A percentile compares a stretch with the other conserved stretches of the same genome.
Conservation (phyloP, 1,140 invertebrate genomes). For the Dendrolimus kikuchii region DNA sequence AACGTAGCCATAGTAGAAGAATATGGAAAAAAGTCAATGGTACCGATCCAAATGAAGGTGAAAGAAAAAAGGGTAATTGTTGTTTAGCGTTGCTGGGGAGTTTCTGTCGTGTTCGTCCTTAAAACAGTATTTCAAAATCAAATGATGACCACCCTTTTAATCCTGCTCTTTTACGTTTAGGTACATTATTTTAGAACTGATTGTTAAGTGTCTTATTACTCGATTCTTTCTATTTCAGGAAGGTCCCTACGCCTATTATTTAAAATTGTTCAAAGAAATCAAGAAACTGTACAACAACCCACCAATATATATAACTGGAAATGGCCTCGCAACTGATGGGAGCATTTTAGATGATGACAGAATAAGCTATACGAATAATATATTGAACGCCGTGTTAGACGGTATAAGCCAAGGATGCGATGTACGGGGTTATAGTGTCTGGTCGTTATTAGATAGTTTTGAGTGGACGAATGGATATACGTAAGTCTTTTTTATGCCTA, state of each 20-base stretch:
- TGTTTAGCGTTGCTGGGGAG: no score
- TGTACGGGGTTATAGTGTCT: conserved; percentile 78
- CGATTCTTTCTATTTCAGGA: conserved; percentile 15
- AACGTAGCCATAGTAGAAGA: no score
- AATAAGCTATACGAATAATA: conserved; percentile 66
- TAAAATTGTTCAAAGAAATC: conserved; percentile 19
- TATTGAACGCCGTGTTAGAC: conserved; percentile 78
- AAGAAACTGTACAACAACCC: conserved; percentile 22
- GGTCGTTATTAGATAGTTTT: conserved; percentile 83
- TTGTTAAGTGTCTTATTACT: background rate
- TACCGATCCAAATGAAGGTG: no score
- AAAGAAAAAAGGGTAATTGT: no score
- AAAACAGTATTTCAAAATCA: no score
- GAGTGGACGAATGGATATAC: conserved; percentile 78
- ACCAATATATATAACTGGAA: conserved; percentile 22
- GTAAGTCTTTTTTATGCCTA: conserved; percentile 43
- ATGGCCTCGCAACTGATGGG: conserved; percentile 53
- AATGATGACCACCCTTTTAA: no score
- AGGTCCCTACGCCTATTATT: conserved; percentile 24
- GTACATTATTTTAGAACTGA: no score
- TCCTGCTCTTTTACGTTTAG: no score
- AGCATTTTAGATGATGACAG: conserved; percentile 71
- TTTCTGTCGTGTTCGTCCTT: no score
- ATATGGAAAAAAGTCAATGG: no score
- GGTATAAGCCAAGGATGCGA: conserved; percentile 79